Evolutionary conservation across 2,113 vertebrate genomes (phyloP).

Genomic region (Empidonax alnorum): DNA sequence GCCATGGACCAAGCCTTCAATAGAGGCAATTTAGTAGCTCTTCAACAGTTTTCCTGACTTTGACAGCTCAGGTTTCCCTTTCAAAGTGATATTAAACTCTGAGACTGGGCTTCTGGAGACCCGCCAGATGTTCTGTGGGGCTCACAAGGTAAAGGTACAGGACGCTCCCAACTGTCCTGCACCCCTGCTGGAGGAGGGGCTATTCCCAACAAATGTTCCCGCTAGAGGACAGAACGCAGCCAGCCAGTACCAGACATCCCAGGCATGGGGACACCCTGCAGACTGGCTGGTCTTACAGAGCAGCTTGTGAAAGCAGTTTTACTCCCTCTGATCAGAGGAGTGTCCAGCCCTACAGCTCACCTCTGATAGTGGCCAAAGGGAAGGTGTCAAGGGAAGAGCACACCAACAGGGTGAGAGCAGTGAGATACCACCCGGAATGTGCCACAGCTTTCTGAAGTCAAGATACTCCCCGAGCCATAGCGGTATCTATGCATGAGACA

Average conservation of each 20-base stretch:
- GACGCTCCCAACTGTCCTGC: background rate
- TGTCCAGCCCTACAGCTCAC: background rate
- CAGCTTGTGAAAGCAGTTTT: background rate
- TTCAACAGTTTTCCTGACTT: background rate
- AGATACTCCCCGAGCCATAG: background rate
- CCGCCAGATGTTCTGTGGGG: background rate
- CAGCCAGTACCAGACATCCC: background rate
- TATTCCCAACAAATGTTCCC: background rate
- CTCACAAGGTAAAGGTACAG: background rate
- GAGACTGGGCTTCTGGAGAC: background rate
- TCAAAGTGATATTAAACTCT: background rate
- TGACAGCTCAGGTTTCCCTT: background rate
- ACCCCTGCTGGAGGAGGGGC: background rate
- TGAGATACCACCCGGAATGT: rapidly evolving
- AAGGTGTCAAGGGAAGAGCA: background rate
- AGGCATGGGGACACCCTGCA: rapidly evolving
- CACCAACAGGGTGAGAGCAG: rapidly evolving
- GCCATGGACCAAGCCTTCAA: rapidly evolving
- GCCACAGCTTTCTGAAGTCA: background rate
- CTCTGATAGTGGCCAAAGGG: background rate
- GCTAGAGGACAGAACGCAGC: background rate
- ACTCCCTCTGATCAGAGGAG: background rate
- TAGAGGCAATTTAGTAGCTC: background rate
- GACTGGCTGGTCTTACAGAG: rapidly evolving
- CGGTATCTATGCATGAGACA: background rate